phyloP scores from a whole-genome alignment of 2,113 vertebrate species.

The Thamnaconus septentrionalis region DNA sequence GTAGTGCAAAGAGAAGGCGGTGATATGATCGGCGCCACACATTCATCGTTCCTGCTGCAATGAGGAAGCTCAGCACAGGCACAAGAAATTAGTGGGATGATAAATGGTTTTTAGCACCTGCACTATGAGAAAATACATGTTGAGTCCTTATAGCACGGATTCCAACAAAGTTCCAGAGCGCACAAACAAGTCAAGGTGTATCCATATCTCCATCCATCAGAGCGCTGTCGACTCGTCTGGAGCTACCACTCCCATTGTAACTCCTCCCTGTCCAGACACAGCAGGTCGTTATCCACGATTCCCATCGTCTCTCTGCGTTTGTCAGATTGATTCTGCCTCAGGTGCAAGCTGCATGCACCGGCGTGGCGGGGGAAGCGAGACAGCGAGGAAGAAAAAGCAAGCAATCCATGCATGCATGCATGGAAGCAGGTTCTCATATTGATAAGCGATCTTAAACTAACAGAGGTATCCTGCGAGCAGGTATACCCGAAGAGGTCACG shows the following conservation, averaged over 20 bases:
- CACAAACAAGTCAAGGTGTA: background rate
- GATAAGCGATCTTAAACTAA: slow-evolving; percentile 64
- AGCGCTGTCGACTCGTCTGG: slow-evolving; percentile 7
- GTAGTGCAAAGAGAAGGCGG: too few relatives aligned
- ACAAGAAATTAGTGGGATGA: too few relatives aligned
- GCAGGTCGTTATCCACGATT: background rate
- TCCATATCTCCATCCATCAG: slow-evolving; percentile 32
- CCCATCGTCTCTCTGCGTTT: slow-evolving; percentile 26
- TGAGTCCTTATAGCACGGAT: too few relatives aligned
- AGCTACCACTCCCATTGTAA: too few relatives aligned
- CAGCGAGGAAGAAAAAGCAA: background rate
- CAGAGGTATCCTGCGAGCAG: slow-evolving; percentile 36
- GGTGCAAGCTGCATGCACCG: slow-evolving; percentile 23
- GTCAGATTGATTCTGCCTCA: slow-evolving; percentile 2
- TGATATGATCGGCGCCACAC: too few relatives aligned
- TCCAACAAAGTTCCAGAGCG: too few relatives aligned
- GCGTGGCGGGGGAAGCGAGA: background rate
- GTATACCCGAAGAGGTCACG: slow-evolving; percentile 18
- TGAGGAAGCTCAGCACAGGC: too few relatives aligned
- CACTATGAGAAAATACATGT: too few relatives aligned
- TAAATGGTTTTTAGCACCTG: too few relatives aligned
- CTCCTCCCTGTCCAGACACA: background rate
- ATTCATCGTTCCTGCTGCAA: too few relatives aligned
- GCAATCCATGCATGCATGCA: slow-evolving; percentile 19
- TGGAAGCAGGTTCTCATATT: slow-evolving; percentile 26